These are phyloP conservation scores for Tanytarsus gracilentus DNA, from an alignment of 2,888 invertebrate genomes.

Conservation along the genomic window DNA sequence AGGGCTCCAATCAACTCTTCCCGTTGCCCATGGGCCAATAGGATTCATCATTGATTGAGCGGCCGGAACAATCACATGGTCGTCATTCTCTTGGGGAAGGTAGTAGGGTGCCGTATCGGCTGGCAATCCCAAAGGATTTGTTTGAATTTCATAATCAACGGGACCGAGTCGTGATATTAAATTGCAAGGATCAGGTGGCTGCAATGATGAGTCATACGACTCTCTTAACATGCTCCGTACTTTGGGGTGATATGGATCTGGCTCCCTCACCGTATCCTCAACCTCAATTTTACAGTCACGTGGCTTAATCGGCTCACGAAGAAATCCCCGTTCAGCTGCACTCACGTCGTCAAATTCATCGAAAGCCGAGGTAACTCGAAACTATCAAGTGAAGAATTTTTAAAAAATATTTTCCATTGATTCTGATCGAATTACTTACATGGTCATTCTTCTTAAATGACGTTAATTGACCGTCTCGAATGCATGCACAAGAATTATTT, in stretches of 20 bases:
- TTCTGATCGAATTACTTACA: background rate
- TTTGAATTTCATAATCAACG: conserved; percentile 21
- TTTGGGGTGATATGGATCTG: conserved; percentile 24
- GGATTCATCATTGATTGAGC: conserved; percentile 45
- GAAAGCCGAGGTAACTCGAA: background rate
- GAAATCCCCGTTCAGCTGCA: conserved; percentile 15
- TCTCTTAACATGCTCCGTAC: background rate
- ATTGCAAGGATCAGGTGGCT: conserved; percentile 4
- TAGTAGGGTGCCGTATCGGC: conserved; percentile 43
- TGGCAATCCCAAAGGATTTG: conserved; percentile 21
- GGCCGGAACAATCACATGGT: conserved; percentile 37
- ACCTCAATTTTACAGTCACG: conserved; percentile 26
- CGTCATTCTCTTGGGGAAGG: conserved; percentile 49
- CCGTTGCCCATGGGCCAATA: conserved; percentile 59
- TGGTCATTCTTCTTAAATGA: background rate
- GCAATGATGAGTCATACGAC: conserved; percentile 15
- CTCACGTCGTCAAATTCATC: conserved; percentile 14
- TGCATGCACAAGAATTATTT: background rate
- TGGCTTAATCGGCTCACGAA: background rate
- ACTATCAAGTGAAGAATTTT: background rate
- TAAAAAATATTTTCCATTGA: background rate
- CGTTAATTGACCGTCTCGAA: conserved; percentile 7
- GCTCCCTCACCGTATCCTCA: conserved; percentile 9
- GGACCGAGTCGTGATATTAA: background rate
- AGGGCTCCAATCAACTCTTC: conserved; percentile 65